These are phyloP conservation scores for Tupiocoris notatus DNA, from an alignment of 2,888 invertebrate genomes.

Conservation along the genomic window DNA sequence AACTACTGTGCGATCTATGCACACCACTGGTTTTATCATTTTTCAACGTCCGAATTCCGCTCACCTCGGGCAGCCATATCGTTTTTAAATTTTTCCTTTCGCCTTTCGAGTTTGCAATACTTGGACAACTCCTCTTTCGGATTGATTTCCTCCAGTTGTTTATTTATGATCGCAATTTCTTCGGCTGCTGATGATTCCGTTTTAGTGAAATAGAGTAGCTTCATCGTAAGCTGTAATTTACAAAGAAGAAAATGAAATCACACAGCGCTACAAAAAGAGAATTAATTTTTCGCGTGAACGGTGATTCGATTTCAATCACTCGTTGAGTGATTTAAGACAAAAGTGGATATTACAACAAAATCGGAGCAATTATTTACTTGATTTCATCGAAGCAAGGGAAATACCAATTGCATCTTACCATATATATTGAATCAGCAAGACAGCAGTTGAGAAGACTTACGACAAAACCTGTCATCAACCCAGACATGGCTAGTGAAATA, in stretches of 20 bases:
- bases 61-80: constrained; percentile 20
- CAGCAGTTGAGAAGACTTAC: constrained; percentile 4
- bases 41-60: background rate
- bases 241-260: no score
- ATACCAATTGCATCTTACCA: constrained; percentile 12
- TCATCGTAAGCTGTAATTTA: no score
- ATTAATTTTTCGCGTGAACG: no score
- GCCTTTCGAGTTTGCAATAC: constrained; percentile 39
- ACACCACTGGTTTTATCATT: no score
- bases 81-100: constrained; percentile 29
- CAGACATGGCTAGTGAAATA: background rate
- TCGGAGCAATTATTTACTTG: background rate
- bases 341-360: no score
- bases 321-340: no score
- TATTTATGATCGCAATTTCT: constrained; percentile 11
- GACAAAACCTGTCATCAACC: background rate
- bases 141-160: constrained; percentile 28
- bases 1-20: no score
- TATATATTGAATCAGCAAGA: background rate
- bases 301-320: no score
- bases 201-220: no score
- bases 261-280: no score
- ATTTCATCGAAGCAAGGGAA: background rate
- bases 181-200: background rate
- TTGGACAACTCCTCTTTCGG: constrained; percentile 42